phyloP scores from a whole-genome alignment of 1,140 invertebrate genomes.

The Drosophila lacertosa region DNA sequence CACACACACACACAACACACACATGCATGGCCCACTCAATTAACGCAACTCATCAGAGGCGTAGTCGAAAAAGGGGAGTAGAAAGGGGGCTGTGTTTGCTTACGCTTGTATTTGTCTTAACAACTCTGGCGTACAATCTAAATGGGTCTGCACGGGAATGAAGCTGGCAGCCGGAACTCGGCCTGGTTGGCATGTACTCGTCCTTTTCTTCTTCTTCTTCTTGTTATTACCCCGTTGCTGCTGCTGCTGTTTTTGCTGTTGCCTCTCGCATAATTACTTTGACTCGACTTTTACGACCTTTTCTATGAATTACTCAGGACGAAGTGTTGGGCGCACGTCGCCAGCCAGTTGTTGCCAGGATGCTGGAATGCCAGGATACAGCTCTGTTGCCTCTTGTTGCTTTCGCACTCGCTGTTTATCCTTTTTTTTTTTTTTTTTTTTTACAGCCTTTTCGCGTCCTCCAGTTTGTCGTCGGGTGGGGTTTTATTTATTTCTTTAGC shows the following conservation, averaged over 20 bases:
- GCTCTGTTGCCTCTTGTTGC: background rate
- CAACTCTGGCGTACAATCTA: constrained; percentile 71
- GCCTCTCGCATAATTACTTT: constrained; percentile 76
- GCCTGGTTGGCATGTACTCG: constrained; percentile 15
- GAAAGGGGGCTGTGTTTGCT: constrained; percentile 14
- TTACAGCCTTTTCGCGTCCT: constrained; percentile 8
- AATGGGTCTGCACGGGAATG: constrained; percentile 54
- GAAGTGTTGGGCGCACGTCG: constrained; percentile 76
- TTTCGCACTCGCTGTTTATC: constrained; percentile 50
- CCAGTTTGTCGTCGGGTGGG: constrained; percentile 43
- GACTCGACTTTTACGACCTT: constrained; percentile 80
- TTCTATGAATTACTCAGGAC: constrained; percentile 79
- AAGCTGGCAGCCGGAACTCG: constrained; percentile 28
- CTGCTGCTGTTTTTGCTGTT: constrained; percentile 19
- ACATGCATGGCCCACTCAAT: constrained; percentile 65
- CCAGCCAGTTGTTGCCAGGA: constrained; percentile 22
- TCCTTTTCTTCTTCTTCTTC: constrained; percentile 15
- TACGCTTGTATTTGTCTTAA: constrained; percentile 70
- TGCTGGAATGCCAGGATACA: constrained; percentile 13
- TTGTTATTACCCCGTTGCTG: constrained; percentile 18
- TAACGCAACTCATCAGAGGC: constrained; percentile 68
- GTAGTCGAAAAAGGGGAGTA: background rate
- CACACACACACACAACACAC: constrained; percentile 2
- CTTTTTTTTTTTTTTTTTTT: constrained; percentile 56
- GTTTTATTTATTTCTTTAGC: constrained; percentile 77